Percentiles rank a stretch among this genome's conserved stretches.
These are phyloP conservation scores for Tylochromis polylepis DNA, from an alignment of 2,113 vertebrate species.

Conservation along the genomic window DNA sequence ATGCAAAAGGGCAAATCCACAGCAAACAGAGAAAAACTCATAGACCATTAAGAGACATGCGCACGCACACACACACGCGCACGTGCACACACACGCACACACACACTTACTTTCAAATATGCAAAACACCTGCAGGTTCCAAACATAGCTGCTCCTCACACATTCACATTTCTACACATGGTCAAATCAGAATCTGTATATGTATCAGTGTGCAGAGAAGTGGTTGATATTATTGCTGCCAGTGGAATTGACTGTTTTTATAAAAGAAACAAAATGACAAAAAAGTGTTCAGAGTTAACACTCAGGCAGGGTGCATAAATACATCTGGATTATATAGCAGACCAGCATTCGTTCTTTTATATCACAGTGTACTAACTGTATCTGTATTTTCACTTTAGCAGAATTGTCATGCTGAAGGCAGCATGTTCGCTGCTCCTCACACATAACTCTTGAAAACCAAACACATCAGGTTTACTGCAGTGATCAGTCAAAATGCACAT, in stretches of 20 bases:
- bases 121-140: background rate
- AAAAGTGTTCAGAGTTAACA: background rate
- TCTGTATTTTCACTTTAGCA: accelerated
- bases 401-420: background rate
- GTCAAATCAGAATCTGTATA: background rate
- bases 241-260: background rate
- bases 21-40: background rate
- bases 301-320: background rate
- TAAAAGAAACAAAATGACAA: background rate
- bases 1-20: conserved; percentile 52
- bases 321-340: background rate
- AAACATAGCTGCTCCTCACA: background rate
- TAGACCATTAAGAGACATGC: background rate
- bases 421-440: background rate
- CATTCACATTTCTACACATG: background rate
- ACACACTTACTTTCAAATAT: background rate
- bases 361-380: background rate
- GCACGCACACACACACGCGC: background rate
- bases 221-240: background rate
- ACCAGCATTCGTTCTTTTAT: background rate
- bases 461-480: background rate
- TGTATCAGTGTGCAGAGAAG: background rate
- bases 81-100: background rate
- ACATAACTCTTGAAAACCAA: background rate
- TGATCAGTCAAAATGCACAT: background rate